phyloP scores from a whole-genome alignment of 2,113 vertebrate species.

The Melospiza melodia region DNA sequence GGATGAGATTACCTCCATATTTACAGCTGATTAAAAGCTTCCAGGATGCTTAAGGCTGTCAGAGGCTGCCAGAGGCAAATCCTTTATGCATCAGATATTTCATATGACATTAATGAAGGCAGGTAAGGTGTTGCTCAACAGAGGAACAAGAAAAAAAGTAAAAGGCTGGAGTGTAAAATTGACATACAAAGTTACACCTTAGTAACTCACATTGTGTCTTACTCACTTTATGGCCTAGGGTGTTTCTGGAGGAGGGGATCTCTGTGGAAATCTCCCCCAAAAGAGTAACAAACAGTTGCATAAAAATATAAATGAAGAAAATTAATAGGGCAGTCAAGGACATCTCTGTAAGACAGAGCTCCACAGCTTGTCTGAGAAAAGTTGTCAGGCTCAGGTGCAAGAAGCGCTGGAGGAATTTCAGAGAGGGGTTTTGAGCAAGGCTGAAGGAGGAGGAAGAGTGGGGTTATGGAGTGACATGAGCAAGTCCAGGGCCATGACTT shows the following conservation, averaged over 20 bases:
- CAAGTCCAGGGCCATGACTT: not conserved
- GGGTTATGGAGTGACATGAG: not conserved
- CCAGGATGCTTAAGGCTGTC: not conserved
- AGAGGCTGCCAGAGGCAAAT: not conserved
- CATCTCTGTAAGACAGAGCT: not conserved
- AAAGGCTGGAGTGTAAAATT: not conserved
- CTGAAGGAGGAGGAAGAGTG: not conserved
- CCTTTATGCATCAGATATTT: not conserved
- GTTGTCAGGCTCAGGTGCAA: not conserved
- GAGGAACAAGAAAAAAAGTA: not conserved
- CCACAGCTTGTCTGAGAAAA: not conserved
- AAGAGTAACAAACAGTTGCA: not conserved
- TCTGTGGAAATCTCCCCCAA: not conserved
- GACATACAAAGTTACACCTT: not conserved
- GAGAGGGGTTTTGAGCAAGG: not conserved
- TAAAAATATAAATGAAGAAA: not conserved
- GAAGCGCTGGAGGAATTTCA: not conserved
- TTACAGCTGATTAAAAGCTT: not conserved
- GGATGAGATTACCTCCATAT: not conserved
- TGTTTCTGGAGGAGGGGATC: not conserved
- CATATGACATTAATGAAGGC: not conserved
- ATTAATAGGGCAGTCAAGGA: not conserved
- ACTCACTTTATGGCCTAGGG: not conserved
- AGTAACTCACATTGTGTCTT: not conserved
- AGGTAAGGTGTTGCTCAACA: not conserved